A percentile compares a stretch with the other conserved stretches of the same genome.
Conservation (phyloP, 2,888 invertebrate genomes). For the Celastrina argiolus region DNA sequence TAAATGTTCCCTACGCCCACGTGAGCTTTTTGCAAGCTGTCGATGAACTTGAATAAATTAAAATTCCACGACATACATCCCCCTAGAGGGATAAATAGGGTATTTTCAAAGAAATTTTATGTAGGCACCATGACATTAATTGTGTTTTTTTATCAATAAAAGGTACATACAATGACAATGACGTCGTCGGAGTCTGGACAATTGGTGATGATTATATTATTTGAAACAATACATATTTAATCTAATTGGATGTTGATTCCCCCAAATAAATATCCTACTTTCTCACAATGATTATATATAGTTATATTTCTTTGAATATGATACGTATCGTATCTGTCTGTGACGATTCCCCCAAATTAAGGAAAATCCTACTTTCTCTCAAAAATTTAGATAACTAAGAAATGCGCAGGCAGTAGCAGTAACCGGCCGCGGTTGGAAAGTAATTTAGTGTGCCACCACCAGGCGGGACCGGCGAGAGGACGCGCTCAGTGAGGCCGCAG, state of each 20-base stretch:
- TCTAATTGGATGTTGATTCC: neutral
- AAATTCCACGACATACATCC: no score
- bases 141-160: no score
- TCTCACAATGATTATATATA: no score
- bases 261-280: no score
- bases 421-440: constrained; percentile 62
- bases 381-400: neutral
- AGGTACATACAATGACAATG: no score
- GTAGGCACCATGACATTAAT: no score
- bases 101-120: no score
- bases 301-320: neutral
- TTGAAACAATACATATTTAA: neutral
- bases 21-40: neutral
- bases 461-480: constrained; percentile 53
- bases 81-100: no score
- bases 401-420: neutral
- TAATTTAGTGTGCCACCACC: constrained; percentile 55
- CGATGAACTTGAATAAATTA: neutral
- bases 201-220: neutral
- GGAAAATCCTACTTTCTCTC: constrained; percentile 9
- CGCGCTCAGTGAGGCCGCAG: constrained; percentile 64
- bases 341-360: neutral
- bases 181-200: no score
- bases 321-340: neutral
- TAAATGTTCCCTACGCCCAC: neutral